These are phyloP conservation scores for Platalea minor DNA, from an alignment of 2,797 vertebrate species.

Conservation along the genomic window DNA sequence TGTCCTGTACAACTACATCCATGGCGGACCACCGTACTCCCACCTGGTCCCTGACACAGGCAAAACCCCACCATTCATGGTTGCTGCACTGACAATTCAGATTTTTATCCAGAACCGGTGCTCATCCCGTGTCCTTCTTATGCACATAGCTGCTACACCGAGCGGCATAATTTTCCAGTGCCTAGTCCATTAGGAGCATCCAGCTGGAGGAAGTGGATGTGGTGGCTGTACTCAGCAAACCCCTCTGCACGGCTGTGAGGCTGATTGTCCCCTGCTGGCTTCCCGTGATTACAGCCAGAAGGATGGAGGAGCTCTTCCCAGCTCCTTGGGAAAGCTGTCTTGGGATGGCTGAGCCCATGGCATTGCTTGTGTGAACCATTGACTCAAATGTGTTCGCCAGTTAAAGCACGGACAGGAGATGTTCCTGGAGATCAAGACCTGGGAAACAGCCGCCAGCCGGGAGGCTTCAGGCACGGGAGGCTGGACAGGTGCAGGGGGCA, in stretches of 20 bases:
- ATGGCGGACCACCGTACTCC: fast-evolving
- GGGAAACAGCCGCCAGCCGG: fast-evolving
- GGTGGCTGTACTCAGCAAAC: neutral
- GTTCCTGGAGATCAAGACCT: neutral
- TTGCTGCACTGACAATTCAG: no score
- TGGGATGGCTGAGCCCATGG: fast-evolving
- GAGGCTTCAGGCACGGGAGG: neutral
- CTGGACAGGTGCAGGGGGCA: neutral
- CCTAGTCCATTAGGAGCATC: neutral
- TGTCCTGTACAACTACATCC: fast-evolving
- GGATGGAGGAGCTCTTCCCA: neutral
- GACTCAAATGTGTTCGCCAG: neutral
- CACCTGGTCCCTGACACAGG: fast-evolving
- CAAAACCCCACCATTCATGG: fast-evolving
- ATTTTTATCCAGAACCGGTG: neutral
- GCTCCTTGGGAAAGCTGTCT: neutral
- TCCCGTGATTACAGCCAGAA: neutral
- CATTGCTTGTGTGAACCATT: fast-evolving
- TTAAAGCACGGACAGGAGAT: neutral
- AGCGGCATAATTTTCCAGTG: neutral
- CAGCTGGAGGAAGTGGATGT: neutral
- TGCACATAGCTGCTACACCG: neutral
- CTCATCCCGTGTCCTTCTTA: neutral
- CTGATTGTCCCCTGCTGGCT: neutral
- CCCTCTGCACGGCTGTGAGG: no score